These are phyloP conservation scores for Eueremaeus valkanovi DNA, from an alignment of 2,888 invertebrate genomes.

Conservation along the genomic window DNA sequence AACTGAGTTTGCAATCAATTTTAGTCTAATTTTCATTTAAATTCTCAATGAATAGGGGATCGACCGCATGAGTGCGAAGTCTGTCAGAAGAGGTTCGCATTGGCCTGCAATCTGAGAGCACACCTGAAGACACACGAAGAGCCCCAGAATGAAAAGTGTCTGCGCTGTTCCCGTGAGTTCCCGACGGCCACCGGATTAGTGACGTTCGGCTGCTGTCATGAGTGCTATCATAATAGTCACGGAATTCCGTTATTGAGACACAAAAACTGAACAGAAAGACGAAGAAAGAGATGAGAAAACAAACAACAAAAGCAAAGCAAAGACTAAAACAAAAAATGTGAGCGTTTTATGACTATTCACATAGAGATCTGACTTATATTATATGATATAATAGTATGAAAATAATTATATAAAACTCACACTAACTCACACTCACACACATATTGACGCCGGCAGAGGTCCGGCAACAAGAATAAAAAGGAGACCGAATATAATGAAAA, in stretches of 20 bases:
- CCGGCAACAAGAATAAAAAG: background rate
- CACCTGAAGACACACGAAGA: conserved; percentile 65
- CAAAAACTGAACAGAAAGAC: background rate
- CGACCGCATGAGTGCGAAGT: conserved; percentile 68
- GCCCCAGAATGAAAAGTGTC: conserved; percentile 41
- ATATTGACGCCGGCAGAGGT: background rate
- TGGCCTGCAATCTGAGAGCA: conserved; percentile 67
- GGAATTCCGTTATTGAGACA: conserved; percentile 42
- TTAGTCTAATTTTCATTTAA: background rate
- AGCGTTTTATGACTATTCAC: conserved; percentile 5
- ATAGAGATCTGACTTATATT: background rate
- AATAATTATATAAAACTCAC: background rate
- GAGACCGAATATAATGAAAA: background rate
- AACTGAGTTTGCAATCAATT: background rate
- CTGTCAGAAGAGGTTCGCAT: conserved; percentile 67
- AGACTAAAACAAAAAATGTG: background rate
- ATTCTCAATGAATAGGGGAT: conserved; percentile 59
- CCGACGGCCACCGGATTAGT: conserved; percentile 40
- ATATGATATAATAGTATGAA: background rate
- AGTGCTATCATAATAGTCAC: conserved; percentile 42
- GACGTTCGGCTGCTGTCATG: conserved; percentile 43
- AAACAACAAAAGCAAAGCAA: background rate
- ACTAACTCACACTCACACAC: background rate
- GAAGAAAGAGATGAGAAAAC: background rate
- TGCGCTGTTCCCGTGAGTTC: conserved; percentile 40